Percentiles rank a stretch among this genome's conserved stretches.
Evolutionary conservation across 2,797 vertebrate genomes (phyloP).

Genomic region (Lepilemur septentrionalis): DNA sequence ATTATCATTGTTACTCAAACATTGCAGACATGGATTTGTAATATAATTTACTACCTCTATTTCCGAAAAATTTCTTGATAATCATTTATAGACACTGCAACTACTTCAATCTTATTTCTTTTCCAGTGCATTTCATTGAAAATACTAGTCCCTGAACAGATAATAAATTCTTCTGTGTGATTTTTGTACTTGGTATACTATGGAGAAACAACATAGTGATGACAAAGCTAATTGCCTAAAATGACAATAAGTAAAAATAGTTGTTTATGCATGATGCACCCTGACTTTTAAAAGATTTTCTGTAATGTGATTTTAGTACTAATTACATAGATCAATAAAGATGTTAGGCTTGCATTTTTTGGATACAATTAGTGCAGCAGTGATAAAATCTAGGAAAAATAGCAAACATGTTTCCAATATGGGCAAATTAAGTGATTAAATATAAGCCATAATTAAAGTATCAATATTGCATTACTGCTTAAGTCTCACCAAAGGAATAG

Average conservation of each 20-base stretch:
- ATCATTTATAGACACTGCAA: background rate
- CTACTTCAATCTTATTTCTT: background rate
- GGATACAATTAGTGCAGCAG: background rate
- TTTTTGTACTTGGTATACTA: background rate
- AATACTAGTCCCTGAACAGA: background rate
- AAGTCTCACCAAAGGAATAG: background rate
- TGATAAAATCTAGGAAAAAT: slow-evolving; percentile 5
- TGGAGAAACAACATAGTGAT: background rate
- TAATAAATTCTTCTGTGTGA: background rate
- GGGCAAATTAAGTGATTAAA: slow-evolving; percentile 1
- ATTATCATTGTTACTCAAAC: background rate
- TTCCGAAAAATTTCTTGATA: background rate
- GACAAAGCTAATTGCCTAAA: slow-evolving; percentile 42
- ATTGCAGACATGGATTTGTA: background rate
- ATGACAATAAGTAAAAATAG: slow-evolving; percentile 29
- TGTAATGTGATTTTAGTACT: slow-evolving; percentile 12
- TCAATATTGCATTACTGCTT: background rate
- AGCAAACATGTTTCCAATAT: background rate
- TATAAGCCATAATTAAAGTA: background rate
- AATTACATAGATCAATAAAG: slow-evolving; percentile 39
- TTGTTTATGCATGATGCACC: background rate
- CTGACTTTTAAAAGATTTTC: slow-evolving; percentile 37
- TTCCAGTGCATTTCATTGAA: background rate
- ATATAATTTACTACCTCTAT: background rate
- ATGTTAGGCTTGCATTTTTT: background rate